These are phyloP conservation scores for Euplexia lucipara DNA, from an alignment of 2,888 invertebrate species.

Conservation along the genomic window DNA sequence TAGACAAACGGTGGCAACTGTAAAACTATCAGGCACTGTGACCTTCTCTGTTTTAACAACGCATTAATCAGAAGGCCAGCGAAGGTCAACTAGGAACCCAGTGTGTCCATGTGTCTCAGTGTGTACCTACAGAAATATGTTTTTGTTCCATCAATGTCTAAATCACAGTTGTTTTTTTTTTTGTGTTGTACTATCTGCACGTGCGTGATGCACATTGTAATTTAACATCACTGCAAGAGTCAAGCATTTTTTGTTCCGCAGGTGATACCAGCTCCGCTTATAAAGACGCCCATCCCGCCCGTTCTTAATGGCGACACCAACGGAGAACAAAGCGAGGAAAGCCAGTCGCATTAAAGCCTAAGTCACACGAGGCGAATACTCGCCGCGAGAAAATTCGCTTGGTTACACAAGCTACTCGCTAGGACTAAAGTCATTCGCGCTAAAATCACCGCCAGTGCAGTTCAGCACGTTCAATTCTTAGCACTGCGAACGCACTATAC, in stretches of 20 bases:
- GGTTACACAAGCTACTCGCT: no score
- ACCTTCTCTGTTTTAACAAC: no score
- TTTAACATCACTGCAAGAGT: constrained; percentile 13
- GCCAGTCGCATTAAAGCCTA: constrained; percentile 68
- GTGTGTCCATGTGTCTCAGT: constrained; percentile 3
- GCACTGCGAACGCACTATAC: no score
- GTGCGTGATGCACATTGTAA: constrained; percentile 4
- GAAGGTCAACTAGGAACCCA: not conserved
- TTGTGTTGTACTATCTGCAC: constrained; percentile 27
- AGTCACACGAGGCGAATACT: no score
- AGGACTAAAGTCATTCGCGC: no score
- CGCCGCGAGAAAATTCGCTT: no score
- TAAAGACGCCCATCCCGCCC: constrained; percentile 78
- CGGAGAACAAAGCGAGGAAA: constrained; percentile 76
- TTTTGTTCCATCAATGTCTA: constrained; percentile 30
- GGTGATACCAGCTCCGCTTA: constrained; percentile 89
- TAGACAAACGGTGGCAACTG: no score
- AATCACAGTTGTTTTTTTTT: constrained; percentile 12
- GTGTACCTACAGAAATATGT: constrained; percentile 17
- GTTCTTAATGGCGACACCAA: constrained; percentile 84
- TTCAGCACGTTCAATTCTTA: no score
- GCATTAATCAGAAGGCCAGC: not conserved
- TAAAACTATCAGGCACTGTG: no score
- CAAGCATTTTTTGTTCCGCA: constrained; percentile 65
- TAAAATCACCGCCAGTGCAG: no score